Evolutionary conservation across 1,140 invertebrate species (phyloP), one percentile per base, ranked within the genome.

Genomic region (Sycophaga agraensis): DNA sequence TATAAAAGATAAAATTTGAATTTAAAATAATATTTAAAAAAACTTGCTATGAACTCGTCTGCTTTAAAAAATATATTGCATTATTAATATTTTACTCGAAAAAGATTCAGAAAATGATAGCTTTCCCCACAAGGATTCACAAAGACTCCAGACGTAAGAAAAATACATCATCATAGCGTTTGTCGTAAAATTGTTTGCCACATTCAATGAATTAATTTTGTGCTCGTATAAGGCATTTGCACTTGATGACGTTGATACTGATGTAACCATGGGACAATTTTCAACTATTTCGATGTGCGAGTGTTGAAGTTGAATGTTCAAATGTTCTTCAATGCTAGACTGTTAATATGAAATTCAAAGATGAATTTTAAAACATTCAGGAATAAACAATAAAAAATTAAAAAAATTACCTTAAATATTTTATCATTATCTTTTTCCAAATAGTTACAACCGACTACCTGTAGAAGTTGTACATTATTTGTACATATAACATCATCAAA

Each of bases 51-150:
- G 6, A 8, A 19, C 1, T 19, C 1, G 2, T 42, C 1, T 42
- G n/a, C n/a, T n/a, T 42, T 42, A 19, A 1, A 37, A 22, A 22
- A 2, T 46, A 39, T 45, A n/a, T n/a, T n/a, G 43, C 37, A 46
- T 48, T 63, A 60, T 43, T 19, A 2, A 34, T 35, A 55, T 39
- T 22, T 19, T 46, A 66, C 31, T 2, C 40, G 17, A 34, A 22
- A 50, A 40, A 53, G 7, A 19, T 40, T 40, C 1, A 19, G 14
- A 63, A 14, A 76, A 83, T 0, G 83, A 73, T 54, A 88, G 79
- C 34, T 84, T 84, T 3, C 92, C 93, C 93, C 93, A 96, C 1
- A 97, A 83, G 1, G 92, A 90, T 2, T 89, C 84, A 69, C 91
- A 89, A 1, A 97, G 80, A 37, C 88, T 84, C 88, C 91, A 94